Percentiles rank a stretch among this genome's conserved stretches.
These are phyloP conservation scores for Dinomys branickii DNA, from an alignment of 2,113 vertebrate genomes.

Conservation along the genomic window DNA sequence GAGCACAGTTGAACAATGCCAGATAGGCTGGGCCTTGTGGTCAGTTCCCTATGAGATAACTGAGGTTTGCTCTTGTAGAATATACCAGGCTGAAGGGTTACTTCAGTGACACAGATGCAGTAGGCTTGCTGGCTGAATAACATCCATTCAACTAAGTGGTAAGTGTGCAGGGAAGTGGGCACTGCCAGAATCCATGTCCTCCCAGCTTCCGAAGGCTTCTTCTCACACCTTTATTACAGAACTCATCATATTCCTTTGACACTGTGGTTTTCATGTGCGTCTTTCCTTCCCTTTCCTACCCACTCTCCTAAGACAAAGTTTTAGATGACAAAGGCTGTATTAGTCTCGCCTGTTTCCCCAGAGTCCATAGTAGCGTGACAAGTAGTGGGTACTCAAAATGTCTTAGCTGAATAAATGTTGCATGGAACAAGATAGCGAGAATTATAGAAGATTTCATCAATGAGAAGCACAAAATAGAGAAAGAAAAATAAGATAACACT, in stretches of 20 bases:
- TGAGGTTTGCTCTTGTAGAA: neutral
- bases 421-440: neutral
- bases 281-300: neutral
- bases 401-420: neutral
- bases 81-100: neutral
- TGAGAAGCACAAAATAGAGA: neutral
- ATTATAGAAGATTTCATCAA: neutral
- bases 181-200: neutral
- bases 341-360: neutral
- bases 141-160: neutral
- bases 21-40: neutral
- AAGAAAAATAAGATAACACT: neutral
- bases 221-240: neutral
- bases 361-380: neutral
- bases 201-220: neutral
- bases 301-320: neutral
- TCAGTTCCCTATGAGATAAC: neutral
- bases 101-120: neutral
- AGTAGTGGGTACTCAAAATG: neutral
- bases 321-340: neutral
- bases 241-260: neutral
- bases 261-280: neutral
- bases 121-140: neutral
- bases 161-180: neutral
- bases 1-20: neutral